These are phyloP conservation scores for Leucopternis melanops DNA, from an alignment of 2,113 vertebrate genomes.

Conservation along the genomic window DNA sequence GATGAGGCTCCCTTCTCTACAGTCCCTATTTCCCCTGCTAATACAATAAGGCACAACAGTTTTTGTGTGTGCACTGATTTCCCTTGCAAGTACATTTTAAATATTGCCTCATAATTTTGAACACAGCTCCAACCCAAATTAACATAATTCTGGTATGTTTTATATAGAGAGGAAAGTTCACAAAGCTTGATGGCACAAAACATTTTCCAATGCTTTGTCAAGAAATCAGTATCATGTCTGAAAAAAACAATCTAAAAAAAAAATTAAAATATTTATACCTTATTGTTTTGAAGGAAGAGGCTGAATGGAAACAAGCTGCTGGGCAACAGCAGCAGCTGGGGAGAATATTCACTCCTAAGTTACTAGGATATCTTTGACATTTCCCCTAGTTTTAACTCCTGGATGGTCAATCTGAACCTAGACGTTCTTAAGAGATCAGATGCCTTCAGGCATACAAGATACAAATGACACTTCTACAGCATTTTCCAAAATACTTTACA, in stretches of 20 bases:
- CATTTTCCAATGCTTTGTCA: not conserved
- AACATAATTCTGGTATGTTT: not conserved
- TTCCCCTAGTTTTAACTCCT: not conserved
- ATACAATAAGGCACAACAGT: not conserved
- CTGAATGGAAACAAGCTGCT: slow-evolving; percentile 73
- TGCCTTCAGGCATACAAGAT: not conserved
- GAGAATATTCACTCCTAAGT: slow-evolving; percentile 55
- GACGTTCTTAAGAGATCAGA: not conserved
- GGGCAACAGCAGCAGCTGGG: slow-evolving; percentile 69
- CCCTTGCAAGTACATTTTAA: not conserved
- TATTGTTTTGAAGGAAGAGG: slow-evolving; percentile 69
- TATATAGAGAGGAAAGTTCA: not conserved
- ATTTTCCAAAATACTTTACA: not conserved
- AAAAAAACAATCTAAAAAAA: not conserved
- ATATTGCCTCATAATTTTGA: not conserved
- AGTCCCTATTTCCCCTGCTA: not conserved
- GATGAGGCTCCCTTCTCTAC: not conserved
- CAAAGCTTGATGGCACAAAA: not conserved
- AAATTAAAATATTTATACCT: not conserved
- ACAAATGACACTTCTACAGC: not conserved
- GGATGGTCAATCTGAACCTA: not conserved
- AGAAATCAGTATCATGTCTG: slow-evolving; percentile 37
- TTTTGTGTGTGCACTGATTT: not conserved
- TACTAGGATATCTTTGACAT: not conserved
- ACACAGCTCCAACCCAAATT: not conserved